These are phyloP conservation scores for Eupristina koningsbergeri DNA, from an alignment of 1,140 invertebrate genomes.

Conservation along the genomic window DNA sequence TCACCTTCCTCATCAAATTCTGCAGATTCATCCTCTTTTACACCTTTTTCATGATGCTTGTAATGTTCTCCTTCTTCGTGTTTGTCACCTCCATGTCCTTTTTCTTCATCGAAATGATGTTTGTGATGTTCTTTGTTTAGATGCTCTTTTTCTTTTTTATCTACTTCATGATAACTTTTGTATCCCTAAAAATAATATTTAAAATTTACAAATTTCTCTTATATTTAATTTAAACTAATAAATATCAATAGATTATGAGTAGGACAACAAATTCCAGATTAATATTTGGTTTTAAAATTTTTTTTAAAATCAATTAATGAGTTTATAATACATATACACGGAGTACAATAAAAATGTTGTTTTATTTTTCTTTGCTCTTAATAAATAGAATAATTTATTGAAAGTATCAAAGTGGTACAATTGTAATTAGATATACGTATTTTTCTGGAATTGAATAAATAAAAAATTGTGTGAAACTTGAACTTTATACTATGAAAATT, in stretches of 20 bases:
- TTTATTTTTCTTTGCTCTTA: too few relatives aligned
- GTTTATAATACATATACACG: too few relatives aligned
- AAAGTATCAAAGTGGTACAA: too few relatives aligned
- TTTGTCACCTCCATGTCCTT: slow-evolving; percentile 64
- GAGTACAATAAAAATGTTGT: too few relatives aligned
- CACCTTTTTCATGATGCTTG: slow-evolving; percentile 62
- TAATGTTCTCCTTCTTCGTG: slow-evolving; percentile 68
- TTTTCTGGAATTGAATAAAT: too few relatives aligned
- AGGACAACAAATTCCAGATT: too few relatives aligned
- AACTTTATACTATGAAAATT: too few relatives aligned
- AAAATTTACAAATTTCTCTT: slow-evolving; percentile 38
- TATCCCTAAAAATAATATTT: slow-evolving; percentile 61
- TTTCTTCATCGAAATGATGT: slow-evolving; percentile 63
- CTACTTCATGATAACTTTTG: slow-evolving; percentile 65
- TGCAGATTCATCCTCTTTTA: slow-evolving; percentile 66
- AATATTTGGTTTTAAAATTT: too few relatives aligned
- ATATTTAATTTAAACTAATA: slow-evolving; percentile 10
- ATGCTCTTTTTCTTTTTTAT: slow-evolving; percentile 66
- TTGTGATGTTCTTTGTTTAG: slow-evolving; percentile 66
- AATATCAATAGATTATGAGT: not conserved
- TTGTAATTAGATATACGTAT: too few relatives aligned
- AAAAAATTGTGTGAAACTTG: too few relatives aligned
- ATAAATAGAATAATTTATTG: too few relatives aligned
- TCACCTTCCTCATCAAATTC: slow-evolving; percentile 77
- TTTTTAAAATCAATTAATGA: too few relatives aligned